Base-by-base conservation (phyloP, 92 coral and sea anemone genomes). In the Nematostella vectensis region DNA sequence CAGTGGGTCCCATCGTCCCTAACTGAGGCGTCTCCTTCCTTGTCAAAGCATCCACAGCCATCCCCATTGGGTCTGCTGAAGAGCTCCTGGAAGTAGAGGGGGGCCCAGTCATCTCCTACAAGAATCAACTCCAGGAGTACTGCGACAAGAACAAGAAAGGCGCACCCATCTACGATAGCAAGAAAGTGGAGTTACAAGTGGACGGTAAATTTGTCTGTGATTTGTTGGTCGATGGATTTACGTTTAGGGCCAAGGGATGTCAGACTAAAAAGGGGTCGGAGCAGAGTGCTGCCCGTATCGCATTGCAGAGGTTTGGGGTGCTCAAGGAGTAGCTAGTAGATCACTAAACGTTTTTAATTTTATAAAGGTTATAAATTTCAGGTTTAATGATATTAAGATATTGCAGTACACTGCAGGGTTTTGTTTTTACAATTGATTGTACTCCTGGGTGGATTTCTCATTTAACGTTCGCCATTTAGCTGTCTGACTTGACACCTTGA, bases 241-340 rank as follows among this genome's bases (percentile, higher is more conserved):
- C 66, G 12, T 93, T 55, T 57, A 63, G 70, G 4, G 80, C 94
- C 48, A 55, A 75, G n/a, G 82, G 85, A 16, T 83, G 89, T 42
- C 75, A 78, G 29, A 78, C 95, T n/a, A 93, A 86, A 74, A 93
- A 93, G 65, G 89, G 93, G 20, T 74, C 99, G 0, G 99, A 93
- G 60, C 99, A 93, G 74, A 81, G 71, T 21, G 99, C 87, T 1
- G 99, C 99, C 0, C 80, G 75, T 47, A 75, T 86, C 15, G 99
- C 95, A 8, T 61, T 82, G 2, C 79, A 86, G 63, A 81, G 75
- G 1, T 63, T 86, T 51, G 96, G 96, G 9, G 69, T 82, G 47
- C 48, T 70, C 23, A 29, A 38, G 6, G 55, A 53, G 45, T 54
- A 27, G 54, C 29, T 64, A 44, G 29, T 43, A 31, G 48, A 33